Conservation (phyloP, 2,797 vertebrate species). For the Cottoperca gobio region DNA sequence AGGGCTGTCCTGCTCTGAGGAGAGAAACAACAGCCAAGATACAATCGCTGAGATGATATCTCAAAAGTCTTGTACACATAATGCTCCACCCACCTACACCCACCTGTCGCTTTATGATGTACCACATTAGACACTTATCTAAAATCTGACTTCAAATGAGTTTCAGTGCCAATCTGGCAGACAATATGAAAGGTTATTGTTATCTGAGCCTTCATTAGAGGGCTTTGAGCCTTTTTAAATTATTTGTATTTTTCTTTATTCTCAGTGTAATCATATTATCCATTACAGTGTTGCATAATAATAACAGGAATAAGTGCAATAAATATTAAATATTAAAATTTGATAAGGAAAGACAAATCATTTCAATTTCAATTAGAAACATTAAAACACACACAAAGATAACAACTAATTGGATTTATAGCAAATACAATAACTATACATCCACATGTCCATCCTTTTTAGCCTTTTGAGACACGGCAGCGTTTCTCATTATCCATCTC, state of each 20-base stretch:
- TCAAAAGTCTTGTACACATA: conserved; percentile 31
- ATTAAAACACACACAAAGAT: no score
- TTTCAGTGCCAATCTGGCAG: conserved; percentile 22
- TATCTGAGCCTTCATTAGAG: conserved; percentile 40
- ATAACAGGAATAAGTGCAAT: no score
- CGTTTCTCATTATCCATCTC: conserved; percentile 38
- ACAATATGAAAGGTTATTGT: conserved; percentile 39
- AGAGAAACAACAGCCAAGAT: conserved; percentile 53
- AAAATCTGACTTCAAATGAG: conserved; percentile 31
- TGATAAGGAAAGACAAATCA: no score
- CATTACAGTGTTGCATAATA: no score
- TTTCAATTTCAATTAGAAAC: no score
- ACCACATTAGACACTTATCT: conserved; percentile 35
- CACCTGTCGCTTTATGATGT: conserved; percentile 25
- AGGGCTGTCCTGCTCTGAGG: conserved; percentile 45
- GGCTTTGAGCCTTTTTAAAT: not conserved
- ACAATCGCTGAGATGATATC: conserved; percentile 41
- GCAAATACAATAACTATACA: no score
- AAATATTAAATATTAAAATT: no score
- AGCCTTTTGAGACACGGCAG: conserved; percentile 1
- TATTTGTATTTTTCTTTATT: no score
- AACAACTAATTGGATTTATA: no score
- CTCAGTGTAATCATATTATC: no score
- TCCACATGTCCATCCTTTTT: no score
- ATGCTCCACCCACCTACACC: conserved; percentile 28